Conservation (phyloP, 2,797 vertebrate species). For the Synaphobranchus kaupii region DNA sequence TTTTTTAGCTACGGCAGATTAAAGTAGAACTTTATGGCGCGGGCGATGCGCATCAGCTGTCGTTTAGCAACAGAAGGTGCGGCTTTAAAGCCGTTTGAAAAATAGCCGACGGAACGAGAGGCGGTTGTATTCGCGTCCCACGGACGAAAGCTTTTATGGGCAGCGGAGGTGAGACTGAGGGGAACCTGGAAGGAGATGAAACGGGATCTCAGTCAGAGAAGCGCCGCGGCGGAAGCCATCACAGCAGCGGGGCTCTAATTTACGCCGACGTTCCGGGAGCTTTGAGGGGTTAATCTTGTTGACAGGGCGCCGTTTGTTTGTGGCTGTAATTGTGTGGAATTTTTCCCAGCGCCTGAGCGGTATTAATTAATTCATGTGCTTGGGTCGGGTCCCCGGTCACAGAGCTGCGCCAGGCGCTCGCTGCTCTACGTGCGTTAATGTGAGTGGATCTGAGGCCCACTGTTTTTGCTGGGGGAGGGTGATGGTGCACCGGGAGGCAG, state of each 20-base stretch:
- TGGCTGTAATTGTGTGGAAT: slow-evolving; percentile 39
- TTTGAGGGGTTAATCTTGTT: slow-evolving; percentile 64
- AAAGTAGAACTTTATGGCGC: not conserved
- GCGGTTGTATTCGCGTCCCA: not conserved
- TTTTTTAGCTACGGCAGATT: not conserved
- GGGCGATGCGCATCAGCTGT: no score
- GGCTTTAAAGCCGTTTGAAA: not conserved
- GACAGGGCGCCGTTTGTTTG: slow-evolving; percentile 52
- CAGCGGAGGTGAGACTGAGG: not conserved
- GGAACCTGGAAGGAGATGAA: slow-evolving; percentile 3
- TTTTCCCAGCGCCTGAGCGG: slow-evolving; percentile 44
- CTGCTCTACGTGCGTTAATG: not conserved
- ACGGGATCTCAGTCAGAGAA: slow-evolving; percentile 33
- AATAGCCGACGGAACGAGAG: not conserved
- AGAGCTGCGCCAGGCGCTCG: not conserved
- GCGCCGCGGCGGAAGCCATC: slow-evolving; percentile 44
- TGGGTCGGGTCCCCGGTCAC: slow-evolving; percentile 12
- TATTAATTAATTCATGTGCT: slow-evolving; percentile 2
- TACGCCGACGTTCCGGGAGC: slow-evolving; percentile 21
- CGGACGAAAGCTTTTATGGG: not conserved
- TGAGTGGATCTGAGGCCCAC: slow-evolving; percentile 6
- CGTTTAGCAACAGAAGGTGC: no score
- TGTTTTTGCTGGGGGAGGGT: slow-evolving; percentile 53
- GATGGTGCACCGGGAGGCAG: slow-evolving; percentile 42
- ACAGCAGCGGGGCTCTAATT: slow-evolving; percentile 42